Evolutionary conservation across 2,113 vertebrate species (phyloP).

Genomic region (Motacilla tschutschensis): DNA sequence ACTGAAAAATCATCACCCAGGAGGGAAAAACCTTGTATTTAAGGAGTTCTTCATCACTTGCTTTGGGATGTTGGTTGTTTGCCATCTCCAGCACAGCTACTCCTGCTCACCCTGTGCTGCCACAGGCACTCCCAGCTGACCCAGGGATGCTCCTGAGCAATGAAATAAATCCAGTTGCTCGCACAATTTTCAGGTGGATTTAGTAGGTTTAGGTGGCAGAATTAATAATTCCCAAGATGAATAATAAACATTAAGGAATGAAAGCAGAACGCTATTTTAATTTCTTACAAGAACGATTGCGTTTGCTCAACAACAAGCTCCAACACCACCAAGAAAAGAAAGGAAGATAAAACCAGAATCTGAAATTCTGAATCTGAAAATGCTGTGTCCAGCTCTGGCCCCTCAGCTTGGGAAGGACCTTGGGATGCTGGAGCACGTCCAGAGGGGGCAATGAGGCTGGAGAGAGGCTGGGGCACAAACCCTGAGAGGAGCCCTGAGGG

Average conservation of each 20-base stretch:
- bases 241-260: neutral
- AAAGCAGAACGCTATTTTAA: neutral
- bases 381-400: neutral
- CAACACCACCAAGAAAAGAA: slow-evolving; percentile 36
- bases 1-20: neutral
- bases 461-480: neutral
- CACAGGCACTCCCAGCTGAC: slow-evolving; percentile 30
- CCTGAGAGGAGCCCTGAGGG: neutral
- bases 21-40: neutral
- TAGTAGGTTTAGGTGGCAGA: slow-evolving; percentile 50
- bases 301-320: slow-evolving; percentile 29
- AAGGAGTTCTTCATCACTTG: neutral
- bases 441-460: neutral
- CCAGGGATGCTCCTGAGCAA: slow-evolving; percentile 34
- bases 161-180: slow-evolving; percentile 7
- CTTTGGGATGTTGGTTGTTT: neutral
- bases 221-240: slow-evolving; percentile 23
- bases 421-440: rapidly evolving
- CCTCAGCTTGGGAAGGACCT: neutral
- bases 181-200: neutral
- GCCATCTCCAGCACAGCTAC: slow-evolving; percentile 42
- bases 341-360: slow-evolving; percentile 45
- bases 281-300: neutral
- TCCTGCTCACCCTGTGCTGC: slow-evolving; percentile 70
- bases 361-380: neutral